phyloP scores from a whole-genome alignment of 2,888 invertebrate species.

The Keiferia lycopersicella region DNA sequence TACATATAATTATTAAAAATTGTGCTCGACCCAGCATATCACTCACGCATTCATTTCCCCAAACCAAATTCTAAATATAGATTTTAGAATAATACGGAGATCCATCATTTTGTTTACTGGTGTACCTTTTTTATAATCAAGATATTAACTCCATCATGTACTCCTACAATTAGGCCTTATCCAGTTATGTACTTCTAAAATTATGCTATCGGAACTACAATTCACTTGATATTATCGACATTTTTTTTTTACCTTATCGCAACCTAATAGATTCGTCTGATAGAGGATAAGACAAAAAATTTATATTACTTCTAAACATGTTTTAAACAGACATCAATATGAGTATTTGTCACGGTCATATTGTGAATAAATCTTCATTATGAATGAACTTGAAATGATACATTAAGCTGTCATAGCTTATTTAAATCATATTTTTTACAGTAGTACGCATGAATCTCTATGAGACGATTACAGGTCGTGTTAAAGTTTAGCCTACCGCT shows the following conservation, averaged over 20 bases:
- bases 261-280: background rate
- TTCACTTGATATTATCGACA: background rate
- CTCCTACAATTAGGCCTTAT: constrained; percentile 31
- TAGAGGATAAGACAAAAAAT: background rate
- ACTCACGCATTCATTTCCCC: constrained; percentile 46
- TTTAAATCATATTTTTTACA: too few relatives aligned
- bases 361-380: too few relatives aligned
- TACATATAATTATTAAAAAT: constrained; percentile 56
- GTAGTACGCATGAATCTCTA: too few relatives aligned
- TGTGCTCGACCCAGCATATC: constrained; percentile 76
- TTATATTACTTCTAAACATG: background rate
- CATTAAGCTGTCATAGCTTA: too few relatives aligned
- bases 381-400: too few relatives aligned
- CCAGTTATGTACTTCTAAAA: constrained; percentile 46
- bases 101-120: constrained; percentile 52
- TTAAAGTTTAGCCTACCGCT: too few relatives aligned
- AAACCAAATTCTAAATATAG: constrained; percentile 44
- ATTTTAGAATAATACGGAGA: constrained; percentile 58
- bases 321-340: background rate
- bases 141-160: constrained; percentile 50
- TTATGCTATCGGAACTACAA: constrained; percentile 54
- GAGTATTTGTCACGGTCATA: too few relatives aligned
- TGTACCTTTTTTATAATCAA: background rate
- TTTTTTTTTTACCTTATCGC: background rate
- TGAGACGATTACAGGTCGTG: too few relatives aligned